phyloP scores from a whole-genome alignment of 1,140 invertebrate species.

The Apis laboriosa region DNA sequence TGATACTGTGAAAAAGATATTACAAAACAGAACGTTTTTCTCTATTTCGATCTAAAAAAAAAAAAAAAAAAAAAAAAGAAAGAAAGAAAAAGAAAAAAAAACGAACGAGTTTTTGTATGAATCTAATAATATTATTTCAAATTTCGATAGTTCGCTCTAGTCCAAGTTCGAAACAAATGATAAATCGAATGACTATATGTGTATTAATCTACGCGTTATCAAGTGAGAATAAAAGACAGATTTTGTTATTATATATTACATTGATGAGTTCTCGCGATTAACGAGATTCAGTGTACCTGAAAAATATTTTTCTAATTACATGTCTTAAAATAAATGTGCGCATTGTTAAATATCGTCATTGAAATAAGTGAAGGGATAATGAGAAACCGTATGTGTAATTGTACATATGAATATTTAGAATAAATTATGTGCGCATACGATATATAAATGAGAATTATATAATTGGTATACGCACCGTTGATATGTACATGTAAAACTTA shows the following conservation, averaged over 20 bases:
- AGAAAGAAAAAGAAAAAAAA: neutral
- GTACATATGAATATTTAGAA: neutral
- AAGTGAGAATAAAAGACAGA: constrained; percentile 19
- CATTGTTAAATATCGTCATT: neutral
- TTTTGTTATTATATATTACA: neutral
- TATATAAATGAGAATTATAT: neutral
- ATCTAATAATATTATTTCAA: neutral
- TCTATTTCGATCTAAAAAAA: neutral
- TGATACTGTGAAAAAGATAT: too few relatives aligned
- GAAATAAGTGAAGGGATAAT: neutral
- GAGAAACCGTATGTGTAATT: neutral
- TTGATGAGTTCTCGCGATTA: constrained; percentile 14
- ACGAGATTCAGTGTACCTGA: constrained; percentile 33
- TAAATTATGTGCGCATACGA: neutral
- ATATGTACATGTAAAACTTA: neutral
- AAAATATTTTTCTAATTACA: constrained; percentile 8
- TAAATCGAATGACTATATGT: neutral
- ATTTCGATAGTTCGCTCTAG: neutral
- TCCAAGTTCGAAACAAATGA: constrained; percentile 10
- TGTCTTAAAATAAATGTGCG: neutral
- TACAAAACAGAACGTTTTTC: too few relatives aligned
- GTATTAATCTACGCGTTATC: neutral
- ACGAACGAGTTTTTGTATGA: neutral
- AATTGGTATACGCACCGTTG: neutral
- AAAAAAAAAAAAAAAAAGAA: neutral